Base-by-base conservation (phyloP, 2,797 vertebrate genomes). In the Melanogrammus aeglefinus region DNA sequence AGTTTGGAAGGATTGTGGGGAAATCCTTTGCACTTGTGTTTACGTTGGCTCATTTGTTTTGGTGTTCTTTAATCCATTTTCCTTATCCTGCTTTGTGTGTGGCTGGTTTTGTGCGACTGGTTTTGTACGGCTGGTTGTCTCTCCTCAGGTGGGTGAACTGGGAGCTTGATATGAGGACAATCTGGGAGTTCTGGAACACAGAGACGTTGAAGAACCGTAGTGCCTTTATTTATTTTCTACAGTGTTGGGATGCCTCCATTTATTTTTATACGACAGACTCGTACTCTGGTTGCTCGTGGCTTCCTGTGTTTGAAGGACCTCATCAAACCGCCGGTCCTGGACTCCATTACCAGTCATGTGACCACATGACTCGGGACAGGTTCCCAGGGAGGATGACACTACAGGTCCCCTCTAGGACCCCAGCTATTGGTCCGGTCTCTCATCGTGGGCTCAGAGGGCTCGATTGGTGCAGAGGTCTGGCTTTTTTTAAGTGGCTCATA, bases 161-260 rank as follows among this genome's bases (percentile, higher is more conserved):
- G 84, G 85, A 87, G 79, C 47, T 74, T 0, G 13, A 74, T 18
- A 77, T 88, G 78, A 78, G 72, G 90, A 90, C 85, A 83, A 86
- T 87, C 86, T 78, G 81, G 85, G 89, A 85, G 76, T 74, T 78
- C 79, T 84, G 85, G 76, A 75, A 36, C 74, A 66, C 38, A 84
- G 87, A 90, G 87, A 90, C 86, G 16, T 86, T 88, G 75, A 88
- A 84, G 81, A 39, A 84, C 84, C 86, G 70, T 82, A 88, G 91
- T 92, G 91, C 91, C 90, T 92, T 85, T 89, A 89, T 92, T 91
- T 92, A 88, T 91, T 91, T 86, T 83, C 88, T 83, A 82, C 83
- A 84, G 75, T 80, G 80, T 79, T 85, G 47, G 76, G 76, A 82
- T 4, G 14, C 51, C 16, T n/a, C 63, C 8, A 21, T 63, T 83